Evolutionary conservation across 2,888 invertebrate genomes (phyloP).

Genomic region (Agonum fuliginosum): DNA sequence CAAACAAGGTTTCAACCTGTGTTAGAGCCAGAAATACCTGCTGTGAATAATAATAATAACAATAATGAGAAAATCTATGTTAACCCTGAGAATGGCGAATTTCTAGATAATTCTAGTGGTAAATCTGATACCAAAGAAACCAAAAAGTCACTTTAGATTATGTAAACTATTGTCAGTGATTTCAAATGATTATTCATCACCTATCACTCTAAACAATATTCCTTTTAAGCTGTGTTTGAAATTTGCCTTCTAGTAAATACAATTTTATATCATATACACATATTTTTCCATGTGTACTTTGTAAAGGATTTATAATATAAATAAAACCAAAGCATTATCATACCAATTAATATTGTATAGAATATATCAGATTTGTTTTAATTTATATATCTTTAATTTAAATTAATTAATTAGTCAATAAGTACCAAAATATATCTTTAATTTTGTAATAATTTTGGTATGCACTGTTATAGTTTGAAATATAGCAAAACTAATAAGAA

Average conservation of each 20-base stretch:
- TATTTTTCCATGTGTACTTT: slow-evolving; percentile 56
- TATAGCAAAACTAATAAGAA: slow-evolving; percentile 25
- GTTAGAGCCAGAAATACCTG: slow-evolving; percentile 65
- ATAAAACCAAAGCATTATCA: slow-evolving; percentile 48
- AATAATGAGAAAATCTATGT: slow-evolving; percentile 71
- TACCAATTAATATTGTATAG: slow-evolving; percentile 54
- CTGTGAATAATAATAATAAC: slow-evolving; percentile 68
- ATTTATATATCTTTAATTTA: slow-evolving; percentile 42
- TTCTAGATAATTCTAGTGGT: slow-evolving; percentile 64
- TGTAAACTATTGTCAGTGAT: slow-evolving; percentile 30
- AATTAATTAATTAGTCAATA: slow-evolving; percentile 16
- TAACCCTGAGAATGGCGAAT: slow-evolving; percentile 71
- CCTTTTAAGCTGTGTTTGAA: slow-evolving; percentile 56
- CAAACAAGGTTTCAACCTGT: slow-evolving; percentile 66
- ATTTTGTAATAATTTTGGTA: slow-evolving; percentile 45
- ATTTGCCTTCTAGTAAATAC: slow-evolving; percentile 55
- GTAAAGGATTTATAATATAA: slow-evolving; percentile 48
- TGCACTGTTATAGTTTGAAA: slow-evolving; percentile 50
- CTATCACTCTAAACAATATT: slow-evolving; percentile 32
- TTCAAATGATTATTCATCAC: slow-evolving; percentile 29
- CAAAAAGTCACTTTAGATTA: slow-evolving; percentile 55
- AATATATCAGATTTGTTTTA: slow-evolving; percentile 41
- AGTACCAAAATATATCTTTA: slow-evolving; percentile 50
- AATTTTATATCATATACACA: slow-evolving; percentile 49
- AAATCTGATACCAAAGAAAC: slow-evolving; percentile 56